Conservation (phyloP, 2,888 invertebrate genomes). For the Ectemnius lituratus region DNA sequence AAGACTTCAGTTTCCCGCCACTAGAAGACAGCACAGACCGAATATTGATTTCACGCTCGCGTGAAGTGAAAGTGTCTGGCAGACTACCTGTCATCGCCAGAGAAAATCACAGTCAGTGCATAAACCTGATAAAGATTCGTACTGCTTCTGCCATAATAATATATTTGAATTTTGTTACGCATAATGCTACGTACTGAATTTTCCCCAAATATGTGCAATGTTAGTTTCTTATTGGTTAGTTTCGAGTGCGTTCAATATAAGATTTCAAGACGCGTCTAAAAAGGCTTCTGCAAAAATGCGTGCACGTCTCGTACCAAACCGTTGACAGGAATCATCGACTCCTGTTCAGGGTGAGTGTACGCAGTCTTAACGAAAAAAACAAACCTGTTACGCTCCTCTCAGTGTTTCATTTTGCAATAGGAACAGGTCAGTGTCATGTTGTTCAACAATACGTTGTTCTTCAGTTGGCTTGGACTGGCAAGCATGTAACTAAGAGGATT, state of each 20-base stretch:
- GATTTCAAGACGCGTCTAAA: conserved; percentile 47
- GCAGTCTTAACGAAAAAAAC: too few species aligned
- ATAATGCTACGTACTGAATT: not conserved
- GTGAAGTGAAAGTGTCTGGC: not conserved
- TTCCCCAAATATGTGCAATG: not conserved
- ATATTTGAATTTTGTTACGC: too few species aligned
- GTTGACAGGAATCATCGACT: conserved; percentile 33
- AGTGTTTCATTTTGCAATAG: too few species aligned
- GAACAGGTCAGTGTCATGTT: too few species aligned
- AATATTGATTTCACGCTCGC: conserved; percentile 2
- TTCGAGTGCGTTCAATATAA: not conserved
- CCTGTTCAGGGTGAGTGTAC: conserved; percentile 43
- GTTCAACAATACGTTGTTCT: too few species aligned
- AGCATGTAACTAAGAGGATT: too few species aligned
- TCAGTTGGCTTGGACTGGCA: too few species aligned
- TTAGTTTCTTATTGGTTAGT: not conserved
- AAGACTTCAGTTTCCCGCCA: not conserved
- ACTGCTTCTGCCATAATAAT: too few species aligned
- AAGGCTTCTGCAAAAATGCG: conserved; percentile 56
- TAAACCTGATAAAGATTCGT: too few species aligned
- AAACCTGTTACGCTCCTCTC: too few species aligned
- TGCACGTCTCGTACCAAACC: conserved; percentile 40
- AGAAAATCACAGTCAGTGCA: too few species aligned
- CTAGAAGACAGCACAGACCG: not conserved
- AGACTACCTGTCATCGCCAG: not conserved